These are phyloP conservation scores for Drosophila pectinifera DNA, from an alignment of 1,140 invertebrate species.

Conservation along the genomic window DNA sequence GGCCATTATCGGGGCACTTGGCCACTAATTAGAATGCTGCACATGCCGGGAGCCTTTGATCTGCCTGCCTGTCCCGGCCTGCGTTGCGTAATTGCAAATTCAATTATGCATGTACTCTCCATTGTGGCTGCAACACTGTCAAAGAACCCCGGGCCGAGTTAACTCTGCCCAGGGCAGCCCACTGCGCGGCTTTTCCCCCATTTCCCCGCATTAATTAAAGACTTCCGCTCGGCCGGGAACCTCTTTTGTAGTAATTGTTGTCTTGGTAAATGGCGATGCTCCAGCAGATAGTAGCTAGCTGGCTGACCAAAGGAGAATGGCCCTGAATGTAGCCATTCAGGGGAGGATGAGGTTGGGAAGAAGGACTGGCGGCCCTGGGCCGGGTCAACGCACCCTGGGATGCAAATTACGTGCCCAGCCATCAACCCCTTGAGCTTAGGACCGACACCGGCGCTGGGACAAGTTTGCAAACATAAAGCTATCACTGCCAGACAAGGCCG, in stretches of 20 bases:
- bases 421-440: conserved; percentile 49
- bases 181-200: conserved; percentile 7
- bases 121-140: conserved; percentile 20
- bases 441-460: conserved; percentile 12
- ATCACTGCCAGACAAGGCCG: conserved; percentile 36
- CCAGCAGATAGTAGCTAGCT: conserved; percentile 30
- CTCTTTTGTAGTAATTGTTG: conserved; percentile 79
- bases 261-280: conserved; percentile 52
- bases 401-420: conserved; percentile 47
- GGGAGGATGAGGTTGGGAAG: not conserved
- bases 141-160: conserved; percentile 15
- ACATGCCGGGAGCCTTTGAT: conserved; percentile 33
- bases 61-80: conserved; percentile 5
- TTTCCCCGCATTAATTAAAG: conserved; percentile 72
- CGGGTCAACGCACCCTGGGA: conserved; percentile 44
- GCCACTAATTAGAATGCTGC: conserved; percentile 36
- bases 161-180: conserved; percentile 7
- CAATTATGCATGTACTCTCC: conserved; percentile 61
- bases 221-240: conserved; percentile 63
- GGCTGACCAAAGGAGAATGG: conserved; percentile 29
- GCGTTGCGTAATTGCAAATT: conserved; percentile 72
- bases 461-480: conserved; percentile 27
- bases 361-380: conserved; percentile 29
- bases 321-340: conserved; percentile 15
- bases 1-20: conserved; percentile 32